phyloP scores from a whole-genome alignment of 2,797 vertebrate genomes.

The Mormyrops attenuatus region DNA sequence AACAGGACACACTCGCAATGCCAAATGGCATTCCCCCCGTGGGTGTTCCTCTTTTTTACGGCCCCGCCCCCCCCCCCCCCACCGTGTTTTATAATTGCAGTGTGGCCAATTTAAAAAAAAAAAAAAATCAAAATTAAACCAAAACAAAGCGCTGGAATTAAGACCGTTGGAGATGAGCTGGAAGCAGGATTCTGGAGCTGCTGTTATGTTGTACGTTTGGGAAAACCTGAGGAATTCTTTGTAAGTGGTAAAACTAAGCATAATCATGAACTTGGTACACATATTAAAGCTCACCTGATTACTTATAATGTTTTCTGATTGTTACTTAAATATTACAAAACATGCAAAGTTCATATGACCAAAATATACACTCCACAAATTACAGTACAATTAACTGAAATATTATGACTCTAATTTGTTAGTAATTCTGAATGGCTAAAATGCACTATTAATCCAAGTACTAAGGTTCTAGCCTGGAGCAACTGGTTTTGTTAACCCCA shows the following conservation, averaged over 20 bases:
- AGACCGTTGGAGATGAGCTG: not conserved
- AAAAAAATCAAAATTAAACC: constrained; percentile 11
- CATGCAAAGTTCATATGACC: not conserved
- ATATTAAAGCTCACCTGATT: not conserved
- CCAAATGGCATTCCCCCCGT: constrained; percentile 42
- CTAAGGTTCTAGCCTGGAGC: not conserved
- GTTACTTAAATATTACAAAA: not conserved
- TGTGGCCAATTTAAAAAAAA: constrained; percentile 4
- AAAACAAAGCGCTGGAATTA: not conserved
- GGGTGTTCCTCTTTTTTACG: too few relatives aligned
- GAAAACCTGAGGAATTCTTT: not conserved
- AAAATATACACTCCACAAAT: not conserved
- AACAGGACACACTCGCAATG: constrained; percentile 36
- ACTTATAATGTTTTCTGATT: not conserved
- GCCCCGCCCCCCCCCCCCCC: not conserved
- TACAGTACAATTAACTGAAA: not conserved
- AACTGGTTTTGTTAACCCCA: not conserved
- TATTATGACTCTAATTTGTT: not conserved
- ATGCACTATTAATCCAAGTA: not conserved
- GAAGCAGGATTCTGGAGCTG: not conserved
- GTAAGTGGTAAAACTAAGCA: not conserved
- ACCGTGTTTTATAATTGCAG: constrained; percentile 21
- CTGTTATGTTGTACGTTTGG: not conserved
- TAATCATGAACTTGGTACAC: not conserved
- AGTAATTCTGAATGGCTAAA: not conserved